These are phyloP conservation scores for Lucinisca nassula DNA, from an alignment of 2,888 invertebrate species.

Conservation along the genomic window DNA sequence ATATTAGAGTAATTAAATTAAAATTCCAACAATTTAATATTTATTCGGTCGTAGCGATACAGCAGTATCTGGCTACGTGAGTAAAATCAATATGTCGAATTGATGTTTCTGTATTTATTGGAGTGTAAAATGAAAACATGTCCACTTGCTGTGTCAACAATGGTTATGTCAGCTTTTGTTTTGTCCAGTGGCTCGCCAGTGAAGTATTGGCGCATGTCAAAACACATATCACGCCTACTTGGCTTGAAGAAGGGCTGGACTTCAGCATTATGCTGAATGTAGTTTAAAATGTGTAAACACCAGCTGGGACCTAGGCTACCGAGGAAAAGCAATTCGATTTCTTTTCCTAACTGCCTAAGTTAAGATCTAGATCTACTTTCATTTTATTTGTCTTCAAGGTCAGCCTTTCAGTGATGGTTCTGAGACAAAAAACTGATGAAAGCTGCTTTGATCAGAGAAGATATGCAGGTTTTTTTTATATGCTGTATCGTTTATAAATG, in stretches of 20 bases:
- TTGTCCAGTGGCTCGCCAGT: slow-evolving; percentile 68
- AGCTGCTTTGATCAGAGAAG: too few relatives aligned
- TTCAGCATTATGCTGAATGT: slow-evolving; percentile 14
- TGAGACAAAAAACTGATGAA: too few relatives aligned
- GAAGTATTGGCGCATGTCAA: slow-evolving; percentile 71
- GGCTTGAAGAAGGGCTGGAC: slow-evolving; percentile 67
- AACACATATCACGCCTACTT: slow-evolving; percentile 70
- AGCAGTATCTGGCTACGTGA: slow-evolving; percentile 1
- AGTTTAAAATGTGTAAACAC: not conserved
- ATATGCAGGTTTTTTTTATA: too few relatives aligned
- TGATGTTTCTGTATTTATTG: not conserved
- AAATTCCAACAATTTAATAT: slow-evolving; percentile 47
- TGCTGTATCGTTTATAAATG: too few relatives aligned
- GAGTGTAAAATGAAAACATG: not conserved
- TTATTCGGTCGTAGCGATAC: slow-evolving; percentile 32
- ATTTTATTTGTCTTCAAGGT: too few relatives aligned
- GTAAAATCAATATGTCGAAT: not conserved
- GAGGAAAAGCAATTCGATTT: too few relatives aligned
- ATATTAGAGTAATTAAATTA: slow-evolving; percentile 34
- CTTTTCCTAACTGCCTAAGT: too few relatives aligned
- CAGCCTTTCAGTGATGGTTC: too few relatives aligned
- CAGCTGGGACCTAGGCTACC: slow-evolving; percentile 4
- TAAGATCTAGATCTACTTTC: too few relatives aligned
- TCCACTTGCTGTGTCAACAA: slow-evolving; percentile 50
- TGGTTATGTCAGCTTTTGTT: slow-evolving; percentile 70